A percentile compares a stretch with the other conserved stretches of the same genome.
phyloP scores from a whole-genome alignment of 1,140 invertebrate genomes.

The Glomeris maerens region DNA sequence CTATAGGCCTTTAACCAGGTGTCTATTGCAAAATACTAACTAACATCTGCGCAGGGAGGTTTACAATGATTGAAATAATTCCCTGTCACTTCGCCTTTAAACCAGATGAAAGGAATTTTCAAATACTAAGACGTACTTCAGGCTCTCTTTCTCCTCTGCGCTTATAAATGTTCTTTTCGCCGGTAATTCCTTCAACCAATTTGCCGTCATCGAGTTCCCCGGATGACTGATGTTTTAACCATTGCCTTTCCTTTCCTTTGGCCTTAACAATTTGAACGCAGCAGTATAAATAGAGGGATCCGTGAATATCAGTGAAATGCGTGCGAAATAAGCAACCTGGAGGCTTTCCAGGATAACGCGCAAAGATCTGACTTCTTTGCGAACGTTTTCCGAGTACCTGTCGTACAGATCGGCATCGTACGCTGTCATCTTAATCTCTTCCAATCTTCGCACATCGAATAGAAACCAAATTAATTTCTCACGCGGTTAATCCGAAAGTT shows the following conservation, averaged over 20 bases:
- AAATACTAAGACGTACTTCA: conserved; percentile 22
- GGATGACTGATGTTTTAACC: conserved; percentile 78
- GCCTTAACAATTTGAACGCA: conserved; percentile 56
- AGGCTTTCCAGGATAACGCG: conserved; percentile 44
- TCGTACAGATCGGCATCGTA: conserved; percentile 80
- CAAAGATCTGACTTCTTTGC: conserved; percentile 51
- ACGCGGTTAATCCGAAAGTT: too few relatives aligned
- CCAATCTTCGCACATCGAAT: conserved; percentile 36
- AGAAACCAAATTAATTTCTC: conserved; percentile 11
- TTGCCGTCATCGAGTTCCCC: conserved; percentile 92
- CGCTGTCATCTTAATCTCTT: conserved; percentile 88
- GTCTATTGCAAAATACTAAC: too few relatives aligned
- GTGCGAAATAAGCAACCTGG: conserved; percentile 21
- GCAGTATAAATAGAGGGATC: conserved; percentile 4
- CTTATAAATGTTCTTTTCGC: conserved; percentile 82
- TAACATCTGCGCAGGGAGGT: too few relatives aligned
- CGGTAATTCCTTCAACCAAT: conserved; percentile 83
- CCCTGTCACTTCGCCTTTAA: too few relatives aligned
- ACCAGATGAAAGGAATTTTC: neutral
- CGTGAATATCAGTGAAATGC: conserved; percentile 11
- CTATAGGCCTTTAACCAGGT: too few relatives aligned
- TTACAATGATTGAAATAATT: too few relatives aligned
- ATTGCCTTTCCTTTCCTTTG: conserved; percentile 83
- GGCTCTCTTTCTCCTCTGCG: conserved; percentile 53
- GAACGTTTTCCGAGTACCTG: conserved; percentile 60